Evolutionary conservation across 30 jellyfish, hydroid and myxozoan species (phyloP).

Genomic region (Clytia hemisphaerica): DNA sequence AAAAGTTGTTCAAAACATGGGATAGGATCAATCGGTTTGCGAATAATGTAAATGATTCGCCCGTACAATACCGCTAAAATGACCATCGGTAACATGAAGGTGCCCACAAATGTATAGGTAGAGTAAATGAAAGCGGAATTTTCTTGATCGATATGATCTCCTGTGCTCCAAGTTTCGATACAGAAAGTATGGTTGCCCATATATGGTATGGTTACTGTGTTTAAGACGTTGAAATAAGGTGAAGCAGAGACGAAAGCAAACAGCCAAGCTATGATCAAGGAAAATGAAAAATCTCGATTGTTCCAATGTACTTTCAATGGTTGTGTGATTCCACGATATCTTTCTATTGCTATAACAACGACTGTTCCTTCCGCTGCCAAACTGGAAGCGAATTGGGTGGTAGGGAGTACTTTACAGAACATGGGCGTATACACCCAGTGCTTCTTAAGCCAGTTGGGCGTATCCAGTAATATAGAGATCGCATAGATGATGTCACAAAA

Average conservation of each 20-base stretch:
- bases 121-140: not conserved
- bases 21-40: not conserved
- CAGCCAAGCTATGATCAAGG: not conserved
- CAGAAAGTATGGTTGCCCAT: not conserved
- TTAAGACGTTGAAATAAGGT: not conserved
- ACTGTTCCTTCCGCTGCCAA: constrained; percentile 11
- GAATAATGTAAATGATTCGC: not conserved
- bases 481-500: not conserved
- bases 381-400: not conserved
- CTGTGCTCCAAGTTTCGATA: constrained; percentile 1
- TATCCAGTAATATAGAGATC: not conserved
- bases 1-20: not conserved
- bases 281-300: not conserved
- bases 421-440: constrained; percentile 9
- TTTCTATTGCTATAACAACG: constrained; percentile 13
- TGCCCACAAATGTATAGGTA: not conserved
- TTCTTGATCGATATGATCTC: not conserved
- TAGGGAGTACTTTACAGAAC: not conserved
- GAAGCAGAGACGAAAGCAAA: not conserved
- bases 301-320: constrained; percentile 13
- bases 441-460: not conserved
- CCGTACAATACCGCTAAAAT: constrained; percentile 16
- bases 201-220: not conserved
- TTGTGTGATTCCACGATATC: constrained; percentile 13
- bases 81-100: constrained; percentile 1